phyloP scores from a whole-genome alignment of 2,888 invertebrate genomes.

The Stenodera caucasica region DNA sequence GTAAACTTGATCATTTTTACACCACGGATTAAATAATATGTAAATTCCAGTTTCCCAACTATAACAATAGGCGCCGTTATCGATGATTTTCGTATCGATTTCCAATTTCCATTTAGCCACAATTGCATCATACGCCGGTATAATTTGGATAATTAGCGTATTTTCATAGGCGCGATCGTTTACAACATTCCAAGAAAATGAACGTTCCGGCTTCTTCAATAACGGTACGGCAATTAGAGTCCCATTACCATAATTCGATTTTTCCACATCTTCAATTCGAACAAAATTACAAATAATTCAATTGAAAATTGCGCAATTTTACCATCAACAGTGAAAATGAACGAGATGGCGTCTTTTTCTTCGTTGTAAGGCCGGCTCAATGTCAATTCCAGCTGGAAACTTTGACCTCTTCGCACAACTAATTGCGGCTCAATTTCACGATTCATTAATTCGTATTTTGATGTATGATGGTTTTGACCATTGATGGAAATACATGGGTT shows the following conservation, averaged over 20 bases:
- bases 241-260: conserved; percentile 78
- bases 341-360: conserved; percentile 75
- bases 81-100: conserved; percentile 74
- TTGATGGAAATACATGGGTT: conserved; percentile 76
- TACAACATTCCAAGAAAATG: conserved; percentile 73
- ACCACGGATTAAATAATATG: conserved; percentile 91
- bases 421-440: conserved; percentile 61
- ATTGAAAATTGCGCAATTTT: conserved; percentile 22
- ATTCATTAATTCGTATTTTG: conserved; percentile 74
- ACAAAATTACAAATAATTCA: conserved; percentile 1
- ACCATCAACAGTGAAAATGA: conserved; percentile 81
- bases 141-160: conserved; percentile 66
- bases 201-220: conserved; percentile 64
- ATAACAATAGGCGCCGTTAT: conserved; percentile 72
- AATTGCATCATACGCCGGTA: conserved; percentile 70
- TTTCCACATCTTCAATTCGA: conserved; percentile 65
- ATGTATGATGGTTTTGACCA: conserved; percentile 76
- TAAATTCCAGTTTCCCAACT: conserved; percentile 78
- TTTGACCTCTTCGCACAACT: conserved; percentile 81
- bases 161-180: conserved; percentile 69
- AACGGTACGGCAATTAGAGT: conserved; percentile 77
- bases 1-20: conserved; percentile 68
- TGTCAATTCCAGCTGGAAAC: conserved; percentile 72
- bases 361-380: conserved; percentile 76
- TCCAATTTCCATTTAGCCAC: conserved; percentile 85